Evolutionary conservation across 2,888 invertebrate genomes (phyloP).

Genomic region (Noctua comes): DNA sequence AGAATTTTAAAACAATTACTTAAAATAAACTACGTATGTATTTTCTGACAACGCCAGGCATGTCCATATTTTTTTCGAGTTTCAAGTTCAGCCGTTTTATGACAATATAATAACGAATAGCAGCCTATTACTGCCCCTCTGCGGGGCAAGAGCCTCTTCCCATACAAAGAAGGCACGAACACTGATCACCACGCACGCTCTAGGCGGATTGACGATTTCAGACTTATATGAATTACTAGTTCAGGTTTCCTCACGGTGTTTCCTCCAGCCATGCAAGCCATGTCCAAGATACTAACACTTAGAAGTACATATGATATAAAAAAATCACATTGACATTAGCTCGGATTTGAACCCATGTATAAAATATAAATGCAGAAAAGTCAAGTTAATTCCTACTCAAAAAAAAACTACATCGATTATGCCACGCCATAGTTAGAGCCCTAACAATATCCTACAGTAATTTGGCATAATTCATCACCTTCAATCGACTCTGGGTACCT

Average conservation of each 20-base stretch:
- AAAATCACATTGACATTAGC: not conserved
- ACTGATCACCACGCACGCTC: not conserved
- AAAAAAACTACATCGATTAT: not conserved
- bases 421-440: not conserved
- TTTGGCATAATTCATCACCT: slow-evolving; percentile 16
- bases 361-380: not conserved
- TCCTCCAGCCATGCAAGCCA: not conserved
- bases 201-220: not conserved
- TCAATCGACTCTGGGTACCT: not conserved
- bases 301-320: not conserved
- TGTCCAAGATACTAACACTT: not conserved
- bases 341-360: not conserved
- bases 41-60: not conserved
- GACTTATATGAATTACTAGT: not conserved
- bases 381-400: not conserved
- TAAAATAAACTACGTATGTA: not conserved
- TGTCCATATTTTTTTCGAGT: not conserved
- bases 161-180: not conserved
- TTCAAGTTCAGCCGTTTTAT: not conserved
- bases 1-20: not conserved
- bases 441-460: not conserved
- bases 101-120: not conserved
- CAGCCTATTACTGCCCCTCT: not conserved
- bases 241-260: not conserved
- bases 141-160: not conserved